Evolutionary conservation across 2,113 vertebrate species (phyloP).

Genomic region (Leptobrachium leishanense): DNA sequence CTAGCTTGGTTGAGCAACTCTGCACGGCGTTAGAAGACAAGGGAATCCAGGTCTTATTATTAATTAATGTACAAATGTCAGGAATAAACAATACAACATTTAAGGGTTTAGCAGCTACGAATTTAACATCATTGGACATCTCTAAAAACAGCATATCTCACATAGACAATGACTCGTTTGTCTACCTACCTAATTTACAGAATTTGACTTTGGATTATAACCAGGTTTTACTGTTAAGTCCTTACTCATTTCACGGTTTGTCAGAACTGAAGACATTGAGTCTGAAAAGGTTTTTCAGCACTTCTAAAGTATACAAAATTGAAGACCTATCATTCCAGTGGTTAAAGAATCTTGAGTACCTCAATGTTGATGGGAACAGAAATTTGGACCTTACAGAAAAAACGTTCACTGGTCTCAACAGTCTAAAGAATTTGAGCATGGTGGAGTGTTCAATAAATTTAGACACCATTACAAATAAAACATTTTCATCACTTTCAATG

Average conservation of each 20-base stretch:
- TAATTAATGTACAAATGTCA: constrained; percentile 68
- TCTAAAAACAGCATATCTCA: constrained; percentile 71
- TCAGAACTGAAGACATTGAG: constrained; percentile 72
- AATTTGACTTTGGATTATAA: constrained; percentile 75
- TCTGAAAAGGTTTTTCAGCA: constrained; percentile 67
- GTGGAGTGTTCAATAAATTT: constrained; percentile 68
- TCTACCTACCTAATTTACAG: constrained; percentile 73
- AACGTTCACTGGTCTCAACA: constrained; percentile 80
- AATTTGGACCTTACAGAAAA: constrained; percentile 64
- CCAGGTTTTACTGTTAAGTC: constrained; percentile 68
- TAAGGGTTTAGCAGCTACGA: constrained; percentile 70
- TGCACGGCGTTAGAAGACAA: constrained; percentile 77
- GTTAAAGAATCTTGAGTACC: constrained; percentile 71
- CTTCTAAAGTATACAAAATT: constrained; percentile 55
- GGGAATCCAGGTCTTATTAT: constrained; percentile 69
- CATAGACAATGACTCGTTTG: constrained; percentile 75
- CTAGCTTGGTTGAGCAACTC: constrained; percentile 61
- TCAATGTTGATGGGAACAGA: constrained; percentile 74
- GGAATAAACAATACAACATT: constrained; percentile 70
- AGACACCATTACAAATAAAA: constrained; percentile 72
- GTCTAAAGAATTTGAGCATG: constrained; percentile 75
- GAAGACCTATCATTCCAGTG: constrained; percentile 82
- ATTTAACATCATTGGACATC: constrained; percentile 79
- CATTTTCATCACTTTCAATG: constrained; percentile 77
- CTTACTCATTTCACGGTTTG: constrained; percentile 76